A percentile compares a stretch with the other conserved stretches of the same genome.
phyloP scores from a whole-genome alignment of 2,888 invertebrate genomes.

The Pristionchus arcanus region DNA sequence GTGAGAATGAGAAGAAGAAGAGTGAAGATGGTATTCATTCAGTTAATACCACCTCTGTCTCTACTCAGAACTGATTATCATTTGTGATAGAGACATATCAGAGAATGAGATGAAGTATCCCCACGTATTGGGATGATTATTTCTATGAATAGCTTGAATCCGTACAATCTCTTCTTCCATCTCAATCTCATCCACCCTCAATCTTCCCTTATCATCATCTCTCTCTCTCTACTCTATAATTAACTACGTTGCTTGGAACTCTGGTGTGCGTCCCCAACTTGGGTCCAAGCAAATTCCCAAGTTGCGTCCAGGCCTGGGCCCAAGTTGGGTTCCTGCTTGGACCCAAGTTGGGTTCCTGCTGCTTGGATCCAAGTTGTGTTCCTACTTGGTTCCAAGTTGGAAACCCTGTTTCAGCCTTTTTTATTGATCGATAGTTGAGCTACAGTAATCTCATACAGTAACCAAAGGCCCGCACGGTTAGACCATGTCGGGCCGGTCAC shows the following conservation, averaged over 20 bases:
- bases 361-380: too few relatives aligned
- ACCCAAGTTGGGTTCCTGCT: too few relatives aligned
- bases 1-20: neutral
- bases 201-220: constrained; percentile 36
- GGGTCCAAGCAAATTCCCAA: too few relatives aligned
- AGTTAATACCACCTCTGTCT: neutral
- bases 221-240: constrained; percentile 21
- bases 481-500: too few relatives aligned
- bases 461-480: too few relatives aligned
- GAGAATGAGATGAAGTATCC: neutral
- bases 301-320: too few relatives aligned
- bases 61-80: neutral
- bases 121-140: neutral
- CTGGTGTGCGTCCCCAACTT: too few relatives aligned
- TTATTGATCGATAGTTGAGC: too few relatives aligned
- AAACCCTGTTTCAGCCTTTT: too few relatives aligned
- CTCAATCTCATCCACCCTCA: constrained; percentile 9
- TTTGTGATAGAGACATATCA: neutral
- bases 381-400: too few relatives aligned
- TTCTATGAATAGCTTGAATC: constrained; percentile 3
- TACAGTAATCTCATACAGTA: too few relatives aligned
- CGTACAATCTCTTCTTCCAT: neutral
- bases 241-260: constrained; percentile 8
- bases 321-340: too few relatives aligned
- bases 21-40: neutral